phyloP scores from a whole-genome alignment of 2,888 invertebrate genomes.

The Trissolcus brochymenae region DNA sequence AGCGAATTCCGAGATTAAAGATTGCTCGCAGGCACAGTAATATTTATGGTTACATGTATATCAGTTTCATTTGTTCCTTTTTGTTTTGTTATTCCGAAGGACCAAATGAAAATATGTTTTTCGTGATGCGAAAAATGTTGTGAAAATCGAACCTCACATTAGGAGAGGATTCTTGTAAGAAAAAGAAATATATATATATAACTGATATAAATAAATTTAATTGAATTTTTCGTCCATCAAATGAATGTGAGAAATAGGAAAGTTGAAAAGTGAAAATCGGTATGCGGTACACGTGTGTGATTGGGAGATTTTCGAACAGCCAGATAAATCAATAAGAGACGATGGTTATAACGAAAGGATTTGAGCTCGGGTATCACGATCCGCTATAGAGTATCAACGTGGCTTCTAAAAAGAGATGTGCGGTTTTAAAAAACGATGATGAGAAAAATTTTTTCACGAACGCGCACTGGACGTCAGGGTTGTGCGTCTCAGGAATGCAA shows the following conservation, averaged over 20 bases:
- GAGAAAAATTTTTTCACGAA: conserved; percentile 20
- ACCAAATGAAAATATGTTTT: not conserved
- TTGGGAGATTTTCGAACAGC: conserved; percentile 16
- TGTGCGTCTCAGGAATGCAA: conserved; percentile 20
- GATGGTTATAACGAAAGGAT: conserved; percentile 42
- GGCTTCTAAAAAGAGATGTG: conserved; percentile 9
- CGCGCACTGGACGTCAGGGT: not conserved
- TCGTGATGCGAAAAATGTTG: no score
- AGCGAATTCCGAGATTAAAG: not conserved
- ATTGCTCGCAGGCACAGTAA: not conserved
- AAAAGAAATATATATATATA: no score
- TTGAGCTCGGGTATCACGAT: conserved; percentile 29
- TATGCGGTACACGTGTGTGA: conserved; percentile 34
- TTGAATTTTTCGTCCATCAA: not conserved
- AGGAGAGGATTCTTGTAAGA: no score
- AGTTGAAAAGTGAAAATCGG: conserved; percentile 16
- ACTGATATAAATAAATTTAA: not conserved
- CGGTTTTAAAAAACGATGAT: conserved; percentile 25
- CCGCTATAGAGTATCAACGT: conserved; percentile 8
- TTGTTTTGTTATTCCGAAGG: no score
- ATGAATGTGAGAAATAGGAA: not conserved
- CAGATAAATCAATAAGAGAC: conserved; percentile 50
- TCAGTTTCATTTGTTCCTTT: not conserved
- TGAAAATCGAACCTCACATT: no score
- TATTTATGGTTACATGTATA: not conserved